Evolutionary conservation across 2,888 invertebrate genomes (phyloP), one percentile per base, ranked within the genome.

Genomic region (Lepidocyrtoides sp.): DNA sequence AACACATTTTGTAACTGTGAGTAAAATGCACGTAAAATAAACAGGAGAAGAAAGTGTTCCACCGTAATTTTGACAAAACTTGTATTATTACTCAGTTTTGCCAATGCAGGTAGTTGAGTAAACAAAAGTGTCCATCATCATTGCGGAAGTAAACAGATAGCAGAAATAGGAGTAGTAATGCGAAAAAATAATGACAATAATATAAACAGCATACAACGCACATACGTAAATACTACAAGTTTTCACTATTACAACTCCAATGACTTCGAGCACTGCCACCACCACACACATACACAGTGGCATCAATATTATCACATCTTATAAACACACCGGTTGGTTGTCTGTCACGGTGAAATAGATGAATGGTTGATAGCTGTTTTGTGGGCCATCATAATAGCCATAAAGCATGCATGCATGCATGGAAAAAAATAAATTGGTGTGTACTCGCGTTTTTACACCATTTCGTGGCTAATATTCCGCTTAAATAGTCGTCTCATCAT

Each of bases 1-100:
- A 69, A 69, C 36, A 36, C 36, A 36, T 36, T 36, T 69, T 69
- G 66, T 17, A 69, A 69, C 32, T 69, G 60, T 36, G 17, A 17
- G 17, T 32, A 36, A 69, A 69, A 69, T 69, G 60, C 17, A 36
- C 17, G 17, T 32, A 36, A 69, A 69, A 69, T 69, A 36, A 69
- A 44, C 72, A 7, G 23, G 44, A 41, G 20, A 14, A 29, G 2
- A 20, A 14, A 4, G 26, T 63, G 2, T 29, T 63, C 0, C 57
- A 57, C 2, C 20, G 20, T 57, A 57, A 63, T 63, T 63, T 63
- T 14, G 14, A n/a, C 63, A 26, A 29, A n/a, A 63, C 29, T 36
- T 36, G 36, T 36, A 36, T 7, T 36, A 36, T 2, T 36, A 36
- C 36, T 36, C n/a, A n/a, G n/a, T n/a, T 20, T 54, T 54, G 54